Base-by-base conservation (phyloP, 2,888 invertebrate genomes). In the Cyrtodaria siliqua region DNA sequence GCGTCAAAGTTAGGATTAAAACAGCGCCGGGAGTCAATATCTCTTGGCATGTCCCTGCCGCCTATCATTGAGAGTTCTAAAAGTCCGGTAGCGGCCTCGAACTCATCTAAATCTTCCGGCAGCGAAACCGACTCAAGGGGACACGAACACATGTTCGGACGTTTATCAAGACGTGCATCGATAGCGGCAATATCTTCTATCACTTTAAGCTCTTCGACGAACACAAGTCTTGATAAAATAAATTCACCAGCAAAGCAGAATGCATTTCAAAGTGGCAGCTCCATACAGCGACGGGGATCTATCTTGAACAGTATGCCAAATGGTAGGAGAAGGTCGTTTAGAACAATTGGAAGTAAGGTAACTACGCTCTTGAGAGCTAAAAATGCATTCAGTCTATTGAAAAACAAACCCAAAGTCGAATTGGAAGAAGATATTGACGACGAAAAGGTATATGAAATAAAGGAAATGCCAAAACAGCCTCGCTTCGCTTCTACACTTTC, bases 401-500 rank as follows among this genome's bases (percentile, higher is more conserved):
- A 38, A 14, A 62, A 50, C 20, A 68, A 52, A 12, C 68, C 62
- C 24, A 18, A 38, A 18, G 18, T 18, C n/a, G n/a, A 66, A 18
- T 4, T 4, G 12, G 52, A 60, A 23, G 83, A 69, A 4, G 71
- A 76, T 14, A 68, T 68, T 2, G 67, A 62, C 9, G 71, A 75
- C 18, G 82, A 81, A 33, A 75, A 68, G 4, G 77, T 67, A 56
- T 79, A 77, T 20, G 76, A 77, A 26, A 86, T 86, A 42, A 82
- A 85, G 53, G 79, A 86, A 50, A 61, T 91, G 27, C 91, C 91
- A 6, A 77, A 74, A 26, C 76, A 81, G 23, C 88, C 91, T 0
- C 75, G 92, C 16, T 92, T 92, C 72, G 86, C 87, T 18, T 87
- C 92, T 0, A 87, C 88, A 6, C 72, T 92, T 42, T 91, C 91